Evolutionary conservation across 2,797 vertebrate genomes (phyloP).

Genomic region (Chaetophractus vellerosus): DNA sequence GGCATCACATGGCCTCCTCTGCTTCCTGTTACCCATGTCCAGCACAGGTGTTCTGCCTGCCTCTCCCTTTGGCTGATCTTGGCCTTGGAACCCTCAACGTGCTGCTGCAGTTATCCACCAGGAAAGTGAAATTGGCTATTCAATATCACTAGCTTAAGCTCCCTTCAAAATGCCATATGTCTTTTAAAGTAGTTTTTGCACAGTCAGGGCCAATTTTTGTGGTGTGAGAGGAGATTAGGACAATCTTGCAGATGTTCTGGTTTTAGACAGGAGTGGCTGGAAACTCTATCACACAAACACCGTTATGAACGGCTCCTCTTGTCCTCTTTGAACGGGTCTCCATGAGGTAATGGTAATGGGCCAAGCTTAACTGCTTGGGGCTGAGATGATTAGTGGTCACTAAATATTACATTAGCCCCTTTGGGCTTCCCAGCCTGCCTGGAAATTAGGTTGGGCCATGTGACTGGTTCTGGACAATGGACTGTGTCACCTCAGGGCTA

Average conservation of each 20-base stretch:
- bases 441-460: neutral
- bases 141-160: neutral
- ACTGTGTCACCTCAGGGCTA: neutral
- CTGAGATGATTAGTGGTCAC: too few species aligned
- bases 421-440: neutral
- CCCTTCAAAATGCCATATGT: neutral
- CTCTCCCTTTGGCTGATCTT: accelerated
- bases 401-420: neutral
- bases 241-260: neutral
- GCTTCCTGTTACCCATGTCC: accelerated
- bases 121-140: neutral
- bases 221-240: neutral
- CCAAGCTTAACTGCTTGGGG: neutral
- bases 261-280: neutral
- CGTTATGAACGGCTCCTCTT: neutral
- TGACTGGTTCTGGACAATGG: neutral
- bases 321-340: neutral
- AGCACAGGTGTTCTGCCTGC: accelerated
- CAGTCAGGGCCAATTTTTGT: neutral
- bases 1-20: neutral
- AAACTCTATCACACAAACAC: neutral
- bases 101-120: neutral
- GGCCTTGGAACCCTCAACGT: neutral
- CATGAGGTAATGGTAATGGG: neutral
- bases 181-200: neutral